Evolutionary conservation across 2,888 invertebrate genomes (phyloP), one percentile per base, ranked within the genome.

Genomic region (Sesia bembeciformis): DNA sequence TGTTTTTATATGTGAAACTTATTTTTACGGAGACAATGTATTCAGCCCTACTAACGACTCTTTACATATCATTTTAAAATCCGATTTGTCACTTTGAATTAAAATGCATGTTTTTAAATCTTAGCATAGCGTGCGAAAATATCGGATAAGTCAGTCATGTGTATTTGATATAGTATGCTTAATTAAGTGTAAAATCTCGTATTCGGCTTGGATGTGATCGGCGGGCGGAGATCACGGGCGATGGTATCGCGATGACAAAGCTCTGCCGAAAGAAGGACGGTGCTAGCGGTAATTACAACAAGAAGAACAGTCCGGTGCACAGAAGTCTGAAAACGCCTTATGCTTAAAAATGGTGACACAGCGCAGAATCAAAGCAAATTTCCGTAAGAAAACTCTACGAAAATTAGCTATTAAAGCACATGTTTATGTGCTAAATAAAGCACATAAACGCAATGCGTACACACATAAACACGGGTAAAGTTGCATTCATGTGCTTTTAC

Each of bases 151-250:
- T 50, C 39, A 50, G 5, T 39, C 7, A 39, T 39, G 39, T 50
- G 7, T 42, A 42, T 42, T 6, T 42, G 7, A 42, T 42, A 42
- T 42, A 7, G 7, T 42, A 42, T 7, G 5, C 73, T 84, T 84
- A 84, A 84, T 85, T 83, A 85, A 76, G 78, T 77, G 74, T 73
- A 72, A 76, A 76, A 77, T 69, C 60, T 81, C 65, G 72, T 67
- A 75, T 78, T 76, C 68, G 66, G 64, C 62, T 68, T 68, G 68
- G 65, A 63, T 59, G 58, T 62, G 67, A 63, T 66, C 66, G 63
- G 70, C 67, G 68, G 69, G 67, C 67, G 69, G 69, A 75, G 72
- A 71, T 70, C 64, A 63, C 64, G 23, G 62, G 64, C 66, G 82
- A 82, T 83, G 70, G 62, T 81, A 84, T 84, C 82, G 63, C 61